Base-by-base conservation (phyloP, 1,140 invertebrate genomes). In the Gryon sp. region DNA sequence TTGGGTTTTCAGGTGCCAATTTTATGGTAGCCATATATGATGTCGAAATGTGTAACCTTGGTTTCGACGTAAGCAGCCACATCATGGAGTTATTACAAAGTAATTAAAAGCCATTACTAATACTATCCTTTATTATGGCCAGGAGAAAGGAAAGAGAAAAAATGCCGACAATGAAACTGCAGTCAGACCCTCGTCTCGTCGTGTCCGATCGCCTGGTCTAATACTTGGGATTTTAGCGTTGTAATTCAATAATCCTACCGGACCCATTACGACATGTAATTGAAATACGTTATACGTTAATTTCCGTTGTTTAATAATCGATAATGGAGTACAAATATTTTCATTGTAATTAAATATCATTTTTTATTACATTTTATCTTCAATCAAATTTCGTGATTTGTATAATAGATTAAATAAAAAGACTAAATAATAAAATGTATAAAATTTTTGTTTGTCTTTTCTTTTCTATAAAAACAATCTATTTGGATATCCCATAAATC, bases 21-120 rank as follows among this genome's bases (percentile, higher is more conserved):
- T 63, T 76, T 57, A 36, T 48, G 34, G 63, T 69, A 69, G 59
- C 59, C 26, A 32, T 45, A 68, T 14, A 16, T 65, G 15, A 69
- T 57, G 26, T 63, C 57, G 59, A 76, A 57, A 59, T 52, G 46
- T 36, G 68, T 70, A 65, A 62, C 82, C 79, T 79, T 82, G 86
- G 79, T 77, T 81, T 82, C 83, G 80, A 81, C 72, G 78, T 77
- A 76, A 82, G 79, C 76, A 86, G 83, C 83, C 70, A 86, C 84
- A 85, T 86, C 85, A 86, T 78, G 80, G 81, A 82, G 85, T 88
- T 86, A 88, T 88, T 87, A 88, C 86, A 83, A 88, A 87, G 84
- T 88, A 88, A 89, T 89, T 88, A 88, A 89, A 88, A 88, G 80
- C 85, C 86, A 88, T 89, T 89, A 89, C 87, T 85, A 86, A 84